These are phyloP conservation scores for Incurvaria masculella DNA, from an alignment of 2,888 invertebrate species.

Conservation along the genomic window DNA sequence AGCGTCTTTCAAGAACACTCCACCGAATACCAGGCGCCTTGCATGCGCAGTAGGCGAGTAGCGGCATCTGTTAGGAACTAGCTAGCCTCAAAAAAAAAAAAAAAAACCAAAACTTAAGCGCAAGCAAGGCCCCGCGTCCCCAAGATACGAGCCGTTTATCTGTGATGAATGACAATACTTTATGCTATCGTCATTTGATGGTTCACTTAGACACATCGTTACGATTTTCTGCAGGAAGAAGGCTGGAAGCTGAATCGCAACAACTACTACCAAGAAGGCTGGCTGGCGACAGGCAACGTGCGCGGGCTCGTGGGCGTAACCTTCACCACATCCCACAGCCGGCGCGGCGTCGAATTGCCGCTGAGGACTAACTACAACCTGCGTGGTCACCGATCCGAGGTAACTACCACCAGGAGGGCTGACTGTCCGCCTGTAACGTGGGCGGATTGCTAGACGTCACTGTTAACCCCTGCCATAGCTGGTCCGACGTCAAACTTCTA, in stretches of 20 bases:
- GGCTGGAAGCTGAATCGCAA: slow-evolving; percentile 94
- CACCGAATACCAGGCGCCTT: too few species aligned
- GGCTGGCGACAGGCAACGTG: slow-evolving; percentile 94
- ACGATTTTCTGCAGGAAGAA: slow-evolving; percentile 66
- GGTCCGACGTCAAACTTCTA: too few species aligned
- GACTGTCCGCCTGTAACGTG: too few species aligned
- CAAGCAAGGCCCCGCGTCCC: not conserved
- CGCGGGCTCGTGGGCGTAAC: slow-evolving; percentile 95
- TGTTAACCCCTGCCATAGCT: too few species aligned
- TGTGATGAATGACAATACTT: not conserved
- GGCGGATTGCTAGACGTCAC: too few species aligned
- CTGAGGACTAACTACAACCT: slow-evolving; percentile 94
- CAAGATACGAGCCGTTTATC: not conserved
- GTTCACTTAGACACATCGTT: not conserved
- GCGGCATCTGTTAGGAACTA: too few species aligned
- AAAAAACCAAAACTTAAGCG: too few species aligned
- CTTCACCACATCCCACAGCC: slow-evolving; percentile 92
- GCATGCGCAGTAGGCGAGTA: too few species aligned
- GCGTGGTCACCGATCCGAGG: slow-evolving; percentile 94
- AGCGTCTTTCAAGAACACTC: too few species aligned
- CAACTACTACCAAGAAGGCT: slow-evolving; percentile 96
- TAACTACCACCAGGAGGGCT: too few species aligned
- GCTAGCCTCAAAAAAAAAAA: too few species aligned
- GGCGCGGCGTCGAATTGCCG: slow-evolving; percentile 82
- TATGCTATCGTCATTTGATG: not conserved